Base-by-base conservation (phyloP, 2,888 invertebrate species). In the Hololepta plana region DNA sequence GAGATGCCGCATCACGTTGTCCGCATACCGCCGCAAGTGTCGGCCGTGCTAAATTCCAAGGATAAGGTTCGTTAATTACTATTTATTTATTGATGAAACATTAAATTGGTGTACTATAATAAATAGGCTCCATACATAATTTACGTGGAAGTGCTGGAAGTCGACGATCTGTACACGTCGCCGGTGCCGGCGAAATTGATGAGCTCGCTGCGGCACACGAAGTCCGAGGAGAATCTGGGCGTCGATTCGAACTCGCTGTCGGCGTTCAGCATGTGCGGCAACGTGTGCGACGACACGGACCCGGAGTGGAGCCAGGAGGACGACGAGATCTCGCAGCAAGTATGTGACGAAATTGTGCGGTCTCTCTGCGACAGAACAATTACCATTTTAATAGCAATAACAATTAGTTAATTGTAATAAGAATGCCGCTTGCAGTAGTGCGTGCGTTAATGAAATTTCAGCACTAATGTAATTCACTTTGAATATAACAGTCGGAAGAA, bases 41-140 rank as follows among this genome's bases (percentile, higher is more conserved):
- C 93, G 33, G 95, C 95, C 26, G 95, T 98, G 28, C 73, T 99
- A 37, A 99, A 99, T 57, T 95, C 95, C 39, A 99, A 99, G 60
- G 91, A 93, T 53, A 91, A 90, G 69, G 77, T 76, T 48, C 38
- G 36, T 29, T 20, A 23, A 23, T 9, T 10, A 21, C 5, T 21
- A 21, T 7, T 21, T 21, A 21, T 9, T 6, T 21, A 21, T 21
- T 21, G 10, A 21, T n/a, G 10, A n/a, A 7, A 21, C n/a, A 21
- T 21, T 5, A 7, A 21, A 7, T 20, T n/a, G n/a, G n/a, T n/a
- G n/a, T n/a, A n/a, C n/a, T n/a, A n/a, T n/a, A n/a, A n/a, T n/a
- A n/a, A n/a, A 20, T 40, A 79, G 76, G 93, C 96, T 24, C 98
- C 98, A 0, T 98, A 91, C 58, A 84, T 98, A 47, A 80, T 98